Conservation (phyloP, 2,797 vertebrate species). For the Chloroceryle amazona region DNA sequence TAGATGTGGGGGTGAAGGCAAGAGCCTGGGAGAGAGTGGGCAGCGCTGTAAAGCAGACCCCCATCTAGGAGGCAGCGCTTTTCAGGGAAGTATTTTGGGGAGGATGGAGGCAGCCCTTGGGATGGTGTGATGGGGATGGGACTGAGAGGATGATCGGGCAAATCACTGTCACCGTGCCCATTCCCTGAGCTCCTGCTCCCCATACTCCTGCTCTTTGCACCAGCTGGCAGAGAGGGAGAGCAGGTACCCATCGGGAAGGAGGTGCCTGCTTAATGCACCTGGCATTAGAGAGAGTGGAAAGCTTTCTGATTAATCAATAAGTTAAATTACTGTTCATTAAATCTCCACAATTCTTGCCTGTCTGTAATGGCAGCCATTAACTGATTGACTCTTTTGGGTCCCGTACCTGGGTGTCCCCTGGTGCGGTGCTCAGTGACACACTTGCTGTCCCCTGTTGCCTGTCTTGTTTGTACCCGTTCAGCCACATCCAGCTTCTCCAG, state of each 20-base stretch:
- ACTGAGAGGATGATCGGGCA: neutral
- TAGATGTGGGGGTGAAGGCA: neutral
- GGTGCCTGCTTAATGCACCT: neutral
- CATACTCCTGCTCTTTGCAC: neutral
- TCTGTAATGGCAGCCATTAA: neutral
- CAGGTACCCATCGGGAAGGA: neutral
- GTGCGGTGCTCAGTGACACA: neutral
- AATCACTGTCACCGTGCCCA: neutral
- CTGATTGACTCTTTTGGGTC: neutral
- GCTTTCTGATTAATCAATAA: constrained; percentile 62
- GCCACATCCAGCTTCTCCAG: neutral
- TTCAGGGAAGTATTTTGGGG: neutral
- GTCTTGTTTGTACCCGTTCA: neutral
- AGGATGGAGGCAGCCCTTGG: neutral
- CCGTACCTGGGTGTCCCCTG: neutral
- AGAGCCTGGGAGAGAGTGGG: neutral
- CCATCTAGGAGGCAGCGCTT: neutral
- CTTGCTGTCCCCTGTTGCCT: neutral
- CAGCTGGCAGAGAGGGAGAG: neutral
- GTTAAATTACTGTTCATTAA: constrained; percentile 49
- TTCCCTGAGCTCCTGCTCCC: neutral
- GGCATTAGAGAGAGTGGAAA: constrained; percentile 36
- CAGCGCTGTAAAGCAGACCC: neutral
- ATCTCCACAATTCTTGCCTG: constrained; percentile 34
- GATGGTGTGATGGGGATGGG: neutral